A percentile compares a stretch with the other conserved stretches of the same genome.
Evolutionary conservation across 2,797 vertebrate genomes (phyloP).

Genomic region (Melanotaenia parkinsoni): DNA sequence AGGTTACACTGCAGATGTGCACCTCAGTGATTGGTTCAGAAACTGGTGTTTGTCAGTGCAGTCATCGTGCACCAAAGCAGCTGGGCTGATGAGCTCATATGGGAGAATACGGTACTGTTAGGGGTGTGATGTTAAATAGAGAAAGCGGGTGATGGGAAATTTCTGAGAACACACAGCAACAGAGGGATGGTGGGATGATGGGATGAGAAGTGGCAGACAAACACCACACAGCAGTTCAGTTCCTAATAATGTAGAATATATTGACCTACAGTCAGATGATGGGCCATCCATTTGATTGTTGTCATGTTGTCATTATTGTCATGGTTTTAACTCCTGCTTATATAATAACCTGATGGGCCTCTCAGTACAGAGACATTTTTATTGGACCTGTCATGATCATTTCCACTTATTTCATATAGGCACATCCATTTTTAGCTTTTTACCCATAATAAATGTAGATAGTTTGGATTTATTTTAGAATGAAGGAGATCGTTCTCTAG

Average conservation of each 20-base stretch:
- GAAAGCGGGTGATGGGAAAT: neutral
- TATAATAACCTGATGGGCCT: neutral
- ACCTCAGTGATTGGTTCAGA: neutral
- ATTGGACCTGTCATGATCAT: no score
- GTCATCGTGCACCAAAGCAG: neutral
- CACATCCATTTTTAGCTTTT: neutral
- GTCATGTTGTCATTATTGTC: no score
- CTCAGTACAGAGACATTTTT: neutral
- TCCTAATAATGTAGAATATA: neutral
- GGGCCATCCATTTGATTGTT: no score
- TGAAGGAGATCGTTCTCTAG: neutral
- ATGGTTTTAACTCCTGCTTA: neutral
- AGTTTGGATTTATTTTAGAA: neutral
- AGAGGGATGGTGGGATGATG: no score
- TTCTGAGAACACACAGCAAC: neutral
- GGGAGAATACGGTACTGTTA: neutral
- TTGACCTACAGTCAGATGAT: neutral
- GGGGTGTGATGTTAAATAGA: neutral
- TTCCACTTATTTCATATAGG: no score
- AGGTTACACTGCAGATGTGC: neutral
- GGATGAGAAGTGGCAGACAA: neutral
- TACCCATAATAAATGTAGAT: neutral
- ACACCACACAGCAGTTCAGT: neutral
- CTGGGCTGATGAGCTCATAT: neutral
- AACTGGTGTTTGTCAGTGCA: neutral